A percentile compares a stretch with the other conserved stretches of the same genome.
Evolutionary conservation across 2,113 vertebrate genomes (phyloP).

Genomic region (Ictalurus furcatus): DNA sequence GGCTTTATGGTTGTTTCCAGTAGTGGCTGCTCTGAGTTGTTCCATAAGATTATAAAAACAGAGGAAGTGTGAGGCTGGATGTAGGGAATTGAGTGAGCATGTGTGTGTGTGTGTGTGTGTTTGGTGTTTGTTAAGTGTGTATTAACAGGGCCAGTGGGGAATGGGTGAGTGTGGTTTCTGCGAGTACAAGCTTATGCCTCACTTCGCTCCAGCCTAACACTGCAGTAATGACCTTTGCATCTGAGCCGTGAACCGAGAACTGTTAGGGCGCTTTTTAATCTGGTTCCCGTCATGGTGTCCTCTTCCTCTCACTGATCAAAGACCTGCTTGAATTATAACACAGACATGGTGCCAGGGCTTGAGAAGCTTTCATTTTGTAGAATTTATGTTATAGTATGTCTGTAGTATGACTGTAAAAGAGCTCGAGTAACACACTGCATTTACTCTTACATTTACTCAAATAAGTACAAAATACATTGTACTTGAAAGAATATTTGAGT

Average conservation of each 20-base stretch:
- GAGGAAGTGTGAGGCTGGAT: constrained; percentile 38
- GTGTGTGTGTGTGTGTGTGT: background rate
- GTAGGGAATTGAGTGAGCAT: background rate
- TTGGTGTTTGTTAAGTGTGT: constrained; percentile 59
- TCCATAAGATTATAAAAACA: constrained; percentile 43
- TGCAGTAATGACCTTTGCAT: constrained; percentile 80
- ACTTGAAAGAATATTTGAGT: background rate
- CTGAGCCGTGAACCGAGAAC: constrained; percentile 75
- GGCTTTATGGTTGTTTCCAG: background rate
- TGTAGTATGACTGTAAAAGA: background rate
- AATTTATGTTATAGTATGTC: background rate
- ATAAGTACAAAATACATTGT: background rate
- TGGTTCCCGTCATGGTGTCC: constrained; percentile 87
- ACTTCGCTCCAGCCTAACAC: constrained; percentile 77
- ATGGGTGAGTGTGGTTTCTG: constrained; percentile 65
- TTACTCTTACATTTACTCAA: background rate
- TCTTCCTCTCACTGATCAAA: constrained; percentile 85
- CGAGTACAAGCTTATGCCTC: constrained; percentile 67
- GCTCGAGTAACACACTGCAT: background rate
- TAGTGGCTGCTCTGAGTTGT: constrained; percentile 25
- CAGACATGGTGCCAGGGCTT: constrained; percentile 50
- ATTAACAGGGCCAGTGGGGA: constrained; percentile 38
- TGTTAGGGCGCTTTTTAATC: constrained; percentile 84
- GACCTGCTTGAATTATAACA: constrained; percentile 67
- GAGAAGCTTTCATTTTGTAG: background rate